A percentile compares a stretch with the other conserved stretches of the same genome.
Conservation (phyloP, 2,888 invertebrate genomes). For the Cabera pusaria region DNA sequence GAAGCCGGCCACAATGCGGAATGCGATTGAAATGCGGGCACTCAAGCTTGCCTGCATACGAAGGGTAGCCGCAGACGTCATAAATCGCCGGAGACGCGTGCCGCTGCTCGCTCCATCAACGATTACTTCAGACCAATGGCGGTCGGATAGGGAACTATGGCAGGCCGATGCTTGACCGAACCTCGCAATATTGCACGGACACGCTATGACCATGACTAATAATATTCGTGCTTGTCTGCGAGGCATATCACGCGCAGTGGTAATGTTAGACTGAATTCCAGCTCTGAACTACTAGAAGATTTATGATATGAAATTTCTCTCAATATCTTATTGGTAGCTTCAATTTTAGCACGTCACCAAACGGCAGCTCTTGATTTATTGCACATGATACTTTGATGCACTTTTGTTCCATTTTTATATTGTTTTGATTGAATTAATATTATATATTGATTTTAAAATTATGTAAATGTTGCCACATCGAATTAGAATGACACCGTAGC, state of each 20-base stretch:
- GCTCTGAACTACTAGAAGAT: slow-evolving; percentile 21
- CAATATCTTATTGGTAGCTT: slow-evolving; percentile 29
- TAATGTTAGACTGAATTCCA: slow-evolving; percentile 12
- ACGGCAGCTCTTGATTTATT: neutral
- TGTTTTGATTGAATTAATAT: too few species aligned
- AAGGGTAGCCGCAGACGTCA: slow-evolving; percentile 52
- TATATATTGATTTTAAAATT: too few species aligned
- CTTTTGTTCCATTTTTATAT: too few species aligned
- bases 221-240: slow-evolving; percentile 26
- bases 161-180: slow-evolving; percentile 36
- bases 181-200: slow-evolving; percentile 31
- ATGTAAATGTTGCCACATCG: too few species aligned
- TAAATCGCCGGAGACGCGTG: slow-evolving; percentile 51
- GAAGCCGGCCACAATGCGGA: slow-evolving; percentile 32
- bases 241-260: slow-evolving; percentile 16
- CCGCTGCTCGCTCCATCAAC: slow-evolving; percentile 49
- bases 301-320: slow-evolving; percentile 16
- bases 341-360: slow-evolving; percentile 1
- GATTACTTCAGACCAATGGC: slow-evolving; percentile 46
- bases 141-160: slow-evolving; percentile 33
- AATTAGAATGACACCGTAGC: too few species aligned
- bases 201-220: slow-evolving; percentile 27
- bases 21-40: slow-evolving; percentile 43
- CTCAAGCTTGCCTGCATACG: slow-evolving; percentile 44
- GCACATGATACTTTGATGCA: too few species aligned